Conservation (phyloP, 2,113 vertebrate genomes). For the Gambusia affinis region DNA sequence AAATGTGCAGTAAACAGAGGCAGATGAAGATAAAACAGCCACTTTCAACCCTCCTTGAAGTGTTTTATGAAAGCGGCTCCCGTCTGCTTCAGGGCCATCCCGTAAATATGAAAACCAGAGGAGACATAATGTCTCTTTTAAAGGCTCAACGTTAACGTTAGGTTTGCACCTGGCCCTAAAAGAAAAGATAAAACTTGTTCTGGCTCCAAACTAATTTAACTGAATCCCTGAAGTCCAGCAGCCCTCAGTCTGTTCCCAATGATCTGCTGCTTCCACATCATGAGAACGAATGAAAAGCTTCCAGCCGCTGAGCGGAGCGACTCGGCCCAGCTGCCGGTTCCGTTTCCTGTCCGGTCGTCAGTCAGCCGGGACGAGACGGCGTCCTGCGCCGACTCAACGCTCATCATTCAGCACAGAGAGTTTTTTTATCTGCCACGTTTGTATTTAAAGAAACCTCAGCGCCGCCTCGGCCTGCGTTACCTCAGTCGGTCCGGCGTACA, state of each 20-base stretch:
- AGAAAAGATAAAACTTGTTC: conserved; percentile 9
- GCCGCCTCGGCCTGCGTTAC: conserved; percentile 67
- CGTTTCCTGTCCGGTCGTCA: conserved; percentile 50
- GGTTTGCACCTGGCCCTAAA: conserved; percentile 1
- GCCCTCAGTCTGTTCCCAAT: conserved; percentile 58
- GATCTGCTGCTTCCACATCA: conserved; percentile 48
- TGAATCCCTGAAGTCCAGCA: conserved; percentile 23
- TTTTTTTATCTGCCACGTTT: conserved; percentile 9
- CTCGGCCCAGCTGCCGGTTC: conserved; percentile 30
- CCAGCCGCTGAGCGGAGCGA: conserved; percentile 28
- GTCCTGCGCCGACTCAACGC: neutral
- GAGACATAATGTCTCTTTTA: conserved; percentile 12
- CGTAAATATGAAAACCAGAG: neutral
- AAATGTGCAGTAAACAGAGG: no score
- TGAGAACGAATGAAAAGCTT: conserved; percentile 56
- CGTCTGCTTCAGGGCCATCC: neutral
- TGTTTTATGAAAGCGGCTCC: no score
- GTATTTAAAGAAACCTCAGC: conserved; percentile 24
- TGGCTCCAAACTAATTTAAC: conserved; percentile 32
- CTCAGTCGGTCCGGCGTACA: conserved; percentile 99
- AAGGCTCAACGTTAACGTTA: conserved; percentile 11
- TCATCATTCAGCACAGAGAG: conserved; percentile 10
- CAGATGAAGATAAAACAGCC: no score
- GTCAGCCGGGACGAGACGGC: conserved; percentile 32
- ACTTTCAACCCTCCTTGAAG: no score